Base-by-base conservation (phyloP, 2,888 invertebrate species). In the Paralinhomoeus sp. region DNA sequence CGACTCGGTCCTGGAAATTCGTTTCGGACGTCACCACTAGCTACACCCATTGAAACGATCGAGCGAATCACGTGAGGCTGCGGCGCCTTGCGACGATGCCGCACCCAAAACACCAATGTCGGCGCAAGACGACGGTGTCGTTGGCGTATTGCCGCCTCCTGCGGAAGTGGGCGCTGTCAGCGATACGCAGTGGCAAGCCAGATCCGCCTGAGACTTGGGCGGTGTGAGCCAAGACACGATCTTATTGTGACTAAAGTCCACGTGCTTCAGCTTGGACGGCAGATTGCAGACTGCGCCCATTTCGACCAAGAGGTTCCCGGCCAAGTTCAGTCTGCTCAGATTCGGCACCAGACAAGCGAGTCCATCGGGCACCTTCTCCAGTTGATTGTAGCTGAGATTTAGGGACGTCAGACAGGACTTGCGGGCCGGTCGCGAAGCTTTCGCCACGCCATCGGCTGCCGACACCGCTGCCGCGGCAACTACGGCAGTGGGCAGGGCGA, bases 181-280 rank as follows among this genome's bases (percentile, higher is more conserved):
- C n/a, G n/a, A n/a, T n/a, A 7, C 3, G 13, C 20, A 13, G 24
- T 41, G 18, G 24, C 42, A 42, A 3, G 20, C 5, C n/a, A 36
- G 23, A 23, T 42, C 42, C 36, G 23, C 42, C n/a, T 12, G 35
- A 13, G 22, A n/a, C 22, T 18, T 35, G 3, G 45, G 43, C 21
- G 18, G 15, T 3, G 36, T 12, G 23, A 48, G 81, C 85, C 85
- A 87, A 56, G 78, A 77, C 0, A 76, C 75, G 52, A 87, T 80
- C 64, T 78, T 77, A 65, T 89, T 91, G 62, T 83, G 80, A 40
- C 84, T 83, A 34, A 93, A 70, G 66, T 93, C 91, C 37, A 97
- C 66, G 61, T 87, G 84, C 47, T 85, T 81, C 12, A 93, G 68
- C 40, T 76, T 75, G 36, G 77, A 75, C 0, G 93, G 91, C 64